phyloP scores from a whole-genome alignment of 2,113 vertebrate genomes.

The Seriola rivoliana region DNA sequence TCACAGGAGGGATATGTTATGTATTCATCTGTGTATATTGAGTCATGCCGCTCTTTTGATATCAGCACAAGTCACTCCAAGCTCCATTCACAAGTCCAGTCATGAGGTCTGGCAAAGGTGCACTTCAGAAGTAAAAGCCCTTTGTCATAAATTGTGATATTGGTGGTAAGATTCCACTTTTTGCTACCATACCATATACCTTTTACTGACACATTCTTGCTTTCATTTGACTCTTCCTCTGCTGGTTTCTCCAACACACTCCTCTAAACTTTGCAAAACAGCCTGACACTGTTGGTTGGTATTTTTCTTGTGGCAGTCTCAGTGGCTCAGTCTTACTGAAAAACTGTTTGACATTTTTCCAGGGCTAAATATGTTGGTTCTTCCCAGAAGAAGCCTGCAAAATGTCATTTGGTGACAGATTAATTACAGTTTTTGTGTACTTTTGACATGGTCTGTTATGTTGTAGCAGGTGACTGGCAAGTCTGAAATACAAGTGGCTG shows the following conservation, averaged over 20 bases:
- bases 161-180: neutral
- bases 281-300: neutral
- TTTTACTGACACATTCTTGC: neutral
- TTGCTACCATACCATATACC: no score
- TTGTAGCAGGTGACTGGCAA: neutral
- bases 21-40: neutral
- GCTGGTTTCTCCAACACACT: neutral
- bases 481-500: neutral
- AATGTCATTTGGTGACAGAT: slow-evolving; percentile 11
- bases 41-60: slow-evolving; percentile 2
- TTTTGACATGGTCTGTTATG: neutral
- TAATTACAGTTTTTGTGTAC: slow-evolving; percentile 6
- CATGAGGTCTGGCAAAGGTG: neutral
- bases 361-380: slow-evolving; percentile 21
- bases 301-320: slow-evolving; percentile 23
- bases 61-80: neutral
- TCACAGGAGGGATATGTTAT: neutral
- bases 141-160: neutral
- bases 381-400: neutral
- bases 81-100: neutral
- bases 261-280: neutral
- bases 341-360: slow-evolving; percentile 12
- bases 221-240: neutral
- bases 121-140: neutral
- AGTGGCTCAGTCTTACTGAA: neutral